Evolutionary conservation across 2,113 vertebrate species (phyloP), one percentile per base, ranked within the genome.

Genomic region (Cacatua alba): DNA sequence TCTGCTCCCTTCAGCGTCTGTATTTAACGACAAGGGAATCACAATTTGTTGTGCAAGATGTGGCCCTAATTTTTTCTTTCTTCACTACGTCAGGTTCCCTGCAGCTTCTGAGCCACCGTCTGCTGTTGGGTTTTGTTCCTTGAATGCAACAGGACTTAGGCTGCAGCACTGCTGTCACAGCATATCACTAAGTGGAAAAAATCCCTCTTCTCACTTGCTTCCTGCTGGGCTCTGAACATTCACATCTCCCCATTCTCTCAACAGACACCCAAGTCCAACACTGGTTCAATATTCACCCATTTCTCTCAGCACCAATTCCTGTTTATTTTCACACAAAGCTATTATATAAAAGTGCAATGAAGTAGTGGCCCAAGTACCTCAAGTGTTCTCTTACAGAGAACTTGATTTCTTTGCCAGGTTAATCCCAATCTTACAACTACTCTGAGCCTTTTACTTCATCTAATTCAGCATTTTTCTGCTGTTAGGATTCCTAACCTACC

Each of bases 111-210:
- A 77, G 67, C 71, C 46, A 41, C 19, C 13, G 4, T 24, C 2
- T 0, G 31, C 71, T 81, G 44, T n/a, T 86, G 60, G 3, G 37
- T 91, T 81, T 69, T 68, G 82, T 87, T 94, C 86, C 89, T 88
- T 74, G 83, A 94, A 90, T 43, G 62, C 80, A 96, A 95, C 51
- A 48, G 90, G 88, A 90, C 82, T 85, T 14, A 6, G 46, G 65
- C 76, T 71, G 52, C 77, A 88, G 62, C 70, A 10, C 51, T 60
- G 80, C 72, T 83, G 39, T 88, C 18, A 1, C 59, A 67, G 82
- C 52, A 28, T 44, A 53, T 31, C 76, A 82, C 60, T 11, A 29
- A 37, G 18, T 15, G 46, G 24, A 26, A 44, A 53, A 63, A 92
- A 43, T 26, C 43, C n/a, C 41, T 62, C 62, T 44, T 67, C 62